A percentile compares a stretch with the other conserved stretches of the same genome.
phyloP scores from a whole-genome alignment of 2,113 vertebrate species.

The Xyliphius kryptos region DNA sequence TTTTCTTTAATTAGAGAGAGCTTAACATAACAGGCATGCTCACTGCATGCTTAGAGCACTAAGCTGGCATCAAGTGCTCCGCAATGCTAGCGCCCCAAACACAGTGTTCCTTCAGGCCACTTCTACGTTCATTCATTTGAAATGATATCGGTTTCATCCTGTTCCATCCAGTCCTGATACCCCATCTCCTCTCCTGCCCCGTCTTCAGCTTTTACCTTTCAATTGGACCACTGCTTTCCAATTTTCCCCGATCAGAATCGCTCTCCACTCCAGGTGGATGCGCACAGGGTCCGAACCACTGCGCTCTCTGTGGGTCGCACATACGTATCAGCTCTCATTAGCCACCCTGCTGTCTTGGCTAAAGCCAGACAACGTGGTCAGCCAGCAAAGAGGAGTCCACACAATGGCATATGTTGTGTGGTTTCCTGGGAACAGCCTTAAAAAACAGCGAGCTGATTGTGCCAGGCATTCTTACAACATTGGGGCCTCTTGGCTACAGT shows the following conservation, averaged over 20 bases:
- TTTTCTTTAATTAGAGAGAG: constrained; percentile 56
- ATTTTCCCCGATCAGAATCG: background rate
- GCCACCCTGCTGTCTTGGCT: constrained; percentile 13
- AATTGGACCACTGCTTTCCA: background rate
- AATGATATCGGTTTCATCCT: too few relatives aligned
- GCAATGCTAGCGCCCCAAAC: constrained; percentile 12
- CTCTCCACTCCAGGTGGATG: background rate
- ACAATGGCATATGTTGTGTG: constrained; percentile 71
- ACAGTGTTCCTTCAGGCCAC: too few relatives aligned
- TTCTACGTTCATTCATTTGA: too few relatives aligned
- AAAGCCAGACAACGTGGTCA: constrained; percentile 66
- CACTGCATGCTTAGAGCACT: constrained; percentile 37
- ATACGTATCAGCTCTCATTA: constrained; percentile 13
- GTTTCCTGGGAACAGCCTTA: constrained; percentile 71
- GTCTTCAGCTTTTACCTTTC: constrained; percentile 30
- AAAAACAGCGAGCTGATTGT: constrained; percentile 71
- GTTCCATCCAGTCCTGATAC: background rate
- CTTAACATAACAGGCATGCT: constrained; percentile 52
- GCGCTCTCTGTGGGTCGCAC: constrained; percentile 39
- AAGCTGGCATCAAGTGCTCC: constrained; percentile 45
- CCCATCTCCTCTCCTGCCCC: constrained; percentile 35
- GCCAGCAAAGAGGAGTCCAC: constrained; percentile 65
- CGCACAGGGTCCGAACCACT: background rate
- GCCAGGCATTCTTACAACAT: constrained; percentile 68
- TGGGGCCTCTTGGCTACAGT: constrained; percentile 58